Evolutionary conservation across 2,113 vertebrate species (phyloP).

Genomic region (Lucifuga dentata): DNA sequence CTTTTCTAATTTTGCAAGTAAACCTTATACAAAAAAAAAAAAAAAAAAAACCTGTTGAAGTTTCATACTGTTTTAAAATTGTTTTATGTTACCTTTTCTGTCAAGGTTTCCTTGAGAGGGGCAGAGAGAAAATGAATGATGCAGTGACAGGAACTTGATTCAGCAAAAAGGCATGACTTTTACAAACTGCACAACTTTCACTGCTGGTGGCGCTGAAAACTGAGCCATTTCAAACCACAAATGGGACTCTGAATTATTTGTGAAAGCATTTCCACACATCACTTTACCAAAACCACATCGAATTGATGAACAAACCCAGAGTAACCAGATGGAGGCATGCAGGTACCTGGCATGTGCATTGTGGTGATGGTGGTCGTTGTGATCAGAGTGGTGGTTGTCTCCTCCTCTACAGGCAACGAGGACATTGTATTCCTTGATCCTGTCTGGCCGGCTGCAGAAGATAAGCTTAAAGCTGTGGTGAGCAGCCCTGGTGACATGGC

Average conservation of each 20-base stretch:
- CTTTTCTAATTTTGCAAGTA: conserved; percentile 1
- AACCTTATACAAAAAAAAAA: background rate
- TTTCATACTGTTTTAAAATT: conserved; percentile 9
- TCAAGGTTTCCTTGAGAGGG: conserved; percentile 15
- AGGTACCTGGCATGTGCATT: conserved; percentile 89
- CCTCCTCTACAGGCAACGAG: conserved; percentile 85
- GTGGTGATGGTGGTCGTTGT: conserved; percentile 94
- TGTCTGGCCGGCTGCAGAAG: conserved; percentile 68
- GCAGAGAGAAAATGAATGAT: background rate
- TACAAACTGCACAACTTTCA: too few relatives aligned
- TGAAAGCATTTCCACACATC: background rate
- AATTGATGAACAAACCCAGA: background rate
- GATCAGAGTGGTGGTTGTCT: conserved; percentile 93
- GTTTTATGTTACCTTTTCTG: conserved; percentile 37
- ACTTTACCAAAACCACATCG: background rate
- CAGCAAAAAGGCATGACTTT: background rate
- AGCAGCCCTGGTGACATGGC: conserved; percentile 83
- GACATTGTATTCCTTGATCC: conserved; percentile 72
- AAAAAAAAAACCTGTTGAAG: conserved; percentile 12
- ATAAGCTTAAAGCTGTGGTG: conserved; percentile 82
- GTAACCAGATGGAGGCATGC: background rate
- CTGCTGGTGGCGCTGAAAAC: background rate
- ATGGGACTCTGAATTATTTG: background rate
- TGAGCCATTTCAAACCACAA: background rate
- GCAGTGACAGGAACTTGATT: background rate